These are phyloP conservation scores for Montifringilla adamsi DNA, from an alignment of 2,113 vertebrate species.

Conservation along the genomic window DNA sequence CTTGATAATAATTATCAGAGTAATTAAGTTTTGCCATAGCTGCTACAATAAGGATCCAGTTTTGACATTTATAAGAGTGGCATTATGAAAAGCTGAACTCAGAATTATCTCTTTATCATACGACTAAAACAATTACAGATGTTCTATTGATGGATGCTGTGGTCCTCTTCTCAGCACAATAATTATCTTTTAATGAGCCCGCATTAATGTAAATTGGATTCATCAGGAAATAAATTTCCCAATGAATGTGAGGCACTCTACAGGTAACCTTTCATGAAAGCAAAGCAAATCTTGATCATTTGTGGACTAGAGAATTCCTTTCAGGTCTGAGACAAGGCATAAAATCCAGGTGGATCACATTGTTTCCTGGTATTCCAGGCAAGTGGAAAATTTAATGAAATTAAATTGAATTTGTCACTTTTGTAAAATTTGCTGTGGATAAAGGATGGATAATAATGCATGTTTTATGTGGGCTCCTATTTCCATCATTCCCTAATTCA, in stretches of 20 bases:
- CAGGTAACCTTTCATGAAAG: slow-evolving; percentile 75
- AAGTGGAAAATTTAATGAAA: background rate
- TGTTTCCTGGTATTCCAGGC: background rate
- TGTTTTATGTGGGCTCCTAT: background rate
- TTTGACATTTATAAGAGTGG: slow-evolving; percentile 70
- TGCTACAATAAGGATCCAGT: slow-evolving; percentile 55
- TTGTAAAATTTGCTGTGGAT: background rate
- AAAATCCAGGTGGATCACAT: background rate
- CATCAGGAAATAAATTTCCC: slow-evolving; percentile 78
- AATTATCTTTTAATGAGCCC: slow-evolving; percentile 92
- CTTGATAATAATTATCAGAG: slow-evolving; percentile 67
- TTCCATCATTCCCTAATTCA: background rate
- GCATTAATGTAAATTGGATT: slow-evolving; percentile 90
- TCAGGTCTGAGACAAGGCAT: background rate
- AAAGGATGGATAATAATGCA: background rate
- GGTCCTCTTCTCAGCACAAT: slow-evolving; percentile 67
- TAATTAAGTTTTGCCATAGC: slow-evolving; percentile 67
- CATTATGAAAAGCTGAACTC: slow-evolving; percentile 59
- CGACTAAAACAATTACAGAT: slow-evolving; percentile 69
- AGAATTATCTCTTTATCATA: slow-evolving; percentile 62
- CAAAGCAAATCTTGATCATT: slow-evolving; percentile 53
- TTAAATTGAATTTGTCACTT: background rate
- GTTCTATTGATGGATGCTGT: slow-evolving; percentile 62
- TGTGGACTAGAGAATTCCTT: slow-evolving; percentile 15
- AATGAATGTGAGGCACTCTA: slow-evolving; percentile 73